Evolutionary conservation across 1,140 invertebrate genomes (phyloP), one percentile per base, ranked within the genome.

Genomic region (Aphelenchoides avenae): DNA sequence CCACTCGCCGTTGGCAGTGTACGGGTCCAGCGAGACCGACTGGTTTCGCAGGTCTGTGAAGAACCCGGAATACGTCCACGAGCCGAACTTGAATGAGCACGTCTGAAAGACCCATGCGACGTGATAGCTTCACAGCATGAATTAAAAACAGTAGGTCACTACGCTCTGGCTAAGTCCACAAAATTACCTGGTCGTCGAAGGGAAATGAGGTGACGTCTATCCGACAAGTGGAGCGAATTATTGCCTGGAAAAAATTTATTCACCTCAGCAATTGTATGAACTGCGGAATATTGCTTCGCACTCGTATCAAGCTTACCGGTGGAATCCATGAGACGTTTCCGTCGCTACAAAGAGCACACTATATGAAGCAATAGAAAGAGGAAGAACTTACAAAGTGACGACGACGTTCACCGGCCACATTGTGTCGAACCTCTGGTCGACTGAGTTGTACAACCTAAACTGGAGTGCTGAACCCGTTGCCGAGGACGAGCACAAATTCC

Each of bases 181-280:
- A 9, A 48, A 34, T 40, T 52, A 33, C 49, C 30, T 58, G 54
- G 22, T 66, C 50, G 36, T 65, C 63, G 36, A 66, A 66, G 4
- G 64, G 64, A 27, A 66, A 66, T 13, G 68, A 65, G 6, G 64
- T 66, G 6, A 66, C 67, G 82, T 98, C 91, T 76, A 99, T 98
- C 81, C 93, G 91, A 83, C 94, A 98, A 69, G 91, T 95, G 81
- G 90, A 95, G 81, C 94, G 95, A 83, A 97, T 96, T 81, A 98
- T 97, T 82, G 88, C 88, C 87, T n/a, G n/a, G n/a, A n/a, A n/a
- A n/a, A n/a, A n/a, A n/a, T n/a, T n/a, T n/a, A n/a, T n/a, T n/a
- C n/a, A n/a, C n/a, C n/a, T n/a, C n/a, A n/a, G n/a, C n/a, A n/a
- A n/a, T n/a, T n/a, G n/a, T n/a, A n/a, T n/a, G n/a, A n/a, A n/a